Evolutionary conservation across 2,113 vertebrate genomes (phyloP).

Genomic region (Probosciger aterrimus): DNA sequence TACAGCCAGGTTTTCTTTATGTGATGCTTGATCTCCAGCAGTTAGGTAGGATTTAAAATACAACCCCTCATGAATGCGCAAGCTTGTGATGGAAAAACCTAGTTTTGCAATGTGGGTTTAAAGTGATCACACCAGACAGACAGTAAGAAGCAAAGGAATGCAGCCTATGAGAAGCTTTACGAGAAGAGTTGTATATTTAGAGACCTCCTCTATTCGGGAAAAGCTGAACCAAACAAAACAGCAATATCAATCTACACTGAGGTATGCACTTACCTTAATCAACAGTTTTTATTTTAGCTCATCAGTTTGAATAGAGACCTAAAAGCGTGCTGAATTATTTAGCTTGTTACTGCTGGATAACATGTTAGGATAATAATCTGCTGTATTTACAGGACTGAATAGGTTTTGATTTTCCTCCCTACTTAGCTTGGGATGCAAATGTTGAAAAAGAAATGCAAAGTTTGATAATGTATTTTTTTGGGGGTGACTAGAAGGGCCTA

Average conservation of each 20-base stretch:
- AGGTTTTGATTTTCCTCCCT: constrained; percentile 14
- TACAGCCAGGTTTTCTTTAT: constrained; percentile 33
- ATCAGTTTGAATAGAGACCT: constrained; percentile 23
- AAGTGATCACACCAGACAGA: not conserved
- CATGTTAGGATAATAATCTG: constrained; percentile 17
- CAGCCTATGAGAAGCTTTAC: not conserved
- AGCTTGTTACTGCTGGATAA: constrained; percentile 15
- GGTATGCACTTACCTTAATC: constrained; percentile 37
- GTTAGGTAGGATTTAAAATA: constrained; percentile 43
- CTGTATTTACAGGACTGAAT: constrained; percentile 48
- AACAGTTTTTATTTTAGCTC: constrained; percentile 46
- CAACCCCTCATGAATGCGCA: not conserved
- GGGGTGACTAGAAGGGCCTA: not conserved
- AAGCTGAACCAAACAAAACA: not conserved
- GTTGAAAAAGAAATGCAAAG: not conserved
- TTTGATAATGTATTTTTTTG: not conserved
- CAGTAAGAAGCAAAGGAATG: not conserved
- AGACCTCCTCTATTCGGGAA: not conserved
- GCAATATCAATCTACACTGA: not conserved
- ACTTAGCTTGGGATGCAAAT: not conserved
- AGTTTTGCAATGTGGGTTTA: not conserved
- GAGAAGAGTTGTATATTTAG: not conserved
- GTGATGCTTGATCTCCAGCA: not conserved
- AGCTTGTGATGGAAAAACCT: not conserved
- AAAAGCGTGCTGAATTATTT: constrained; percentile 47